These are phyloP conservation scores for Felis chaus DNA, from an alignment of 2,113 vertebrate genomes.

Conservation along the genomic window DNA sequence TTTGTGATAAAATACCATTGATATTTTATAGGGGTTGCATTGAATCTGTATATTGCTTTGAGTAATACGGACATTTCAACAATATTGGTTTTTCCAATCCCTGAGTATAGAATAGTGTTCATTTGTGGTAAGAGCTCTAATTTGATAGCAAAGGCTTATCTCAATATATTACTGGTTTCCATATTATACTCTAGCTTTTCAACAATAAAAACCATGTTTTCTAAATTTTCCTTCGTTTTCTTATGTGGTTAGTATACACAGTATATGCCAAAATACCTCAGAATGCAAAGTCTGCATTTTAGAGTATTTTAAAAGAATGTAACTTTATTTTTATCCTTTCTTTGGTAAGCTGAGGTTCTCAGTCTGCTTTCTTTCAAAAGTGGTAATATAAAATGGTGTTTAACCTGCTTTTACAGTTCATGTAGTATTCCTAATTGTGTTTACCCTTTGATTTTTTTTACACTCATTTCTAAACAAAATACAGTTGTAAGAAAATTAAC, in stretches of 20 bases:
- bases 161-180: background rate
- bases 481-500: background rate
- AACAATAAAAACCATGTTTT: background rate
- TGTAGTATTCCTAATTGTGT: background rate
- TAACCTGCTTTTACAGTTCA: slow-evolving; percentile 1
- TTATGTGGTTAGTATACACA: background rate
- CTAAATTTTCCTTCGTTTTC: background rate
- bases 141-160: background rate
- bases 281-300: background rate
- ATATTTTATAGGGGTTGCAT: too few species aligned
- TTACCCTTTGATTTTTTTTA: background rate
- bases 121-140: background rate
- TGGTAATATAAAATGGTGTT: background rate
- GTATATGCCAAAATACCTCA: background rate
- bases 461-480: slow-evolving; percentile 19
- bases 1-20: too few species aligned
- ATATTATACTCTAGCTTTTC: background rate
- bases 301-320: slow-evolving; percentile 11
- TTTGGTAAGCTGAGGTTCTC: slow-evolving; percentile 4
- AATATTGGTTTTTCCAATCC: too few species aligned
- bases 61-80: too few species aligned
- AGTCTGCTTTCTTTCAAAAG: background rate
- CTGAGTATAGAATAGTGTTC: too few species aligned
- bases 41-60: too few species aligned
- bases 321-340: slow-evolving; percentile 14